Evolutionary conservation across 2,888 invertebrate genomes (phyloP), one percentile per base, ranked within the genome.

Genomic region (Lycaena phlaeas): DNA sequence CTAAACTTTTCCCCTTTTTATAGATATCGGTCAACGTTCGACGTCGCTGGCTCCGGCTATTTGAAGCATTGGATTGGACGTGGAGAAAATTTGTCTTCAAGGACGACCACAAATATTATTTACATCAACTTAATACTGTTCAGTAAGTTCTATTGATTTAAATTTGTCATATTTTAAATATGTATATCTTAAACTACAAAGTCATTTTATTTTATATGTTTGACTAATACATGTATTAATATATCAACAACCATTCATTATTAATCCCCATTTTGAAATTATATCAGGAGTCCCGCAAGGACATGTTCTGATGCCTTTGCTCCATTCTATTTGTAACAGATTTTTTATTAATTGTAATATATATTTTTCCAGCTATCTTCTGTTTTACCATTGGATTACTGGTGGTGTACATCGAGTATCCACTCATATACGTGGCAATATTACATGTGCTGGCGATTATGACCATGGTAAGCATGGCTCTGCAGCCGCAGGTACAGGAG

Each of bases 401-500:
- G 22, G 47, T 51, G 4, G 51, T 58, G 2, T 43, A 66, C 42
- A 53, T 56, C 1, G 41, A 40, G 2, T 43, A 49, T 0, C 57
- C 67, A 1, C 6, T 68, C 25, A 51, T 63, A 7, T 63, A 69
- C 1, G 48, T 52, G 11, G 49, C 54, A 0, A 43, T 61, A 3
- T 54, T 81, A 10, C 70, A 75, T 36, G 56, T 46, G 2, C 3
- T 64, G 1, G 65, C 61, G 1, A 10, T 73, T 1, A 1, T 66
- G 1, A 50, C 71, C 4, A 37, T 84, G 2, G n/a, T 68, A 1
- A 39, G 74, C 15, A 72, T 84, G 53, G 50, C 62, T 6, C 25
- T 77, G 42, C 84, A 84, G 53, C 84, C 85, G 4, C 56, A 65
- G 37, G 46, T 46, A 3, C 50, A 64, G 2, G 68, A 72, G 40